A percentile compares a stretch with the other conserved stretches of the same genome.
phyloP scores from a whole-genome alignment of 1,140 invertebrate species.

The Pseudomyrmex concolor region DNA sequence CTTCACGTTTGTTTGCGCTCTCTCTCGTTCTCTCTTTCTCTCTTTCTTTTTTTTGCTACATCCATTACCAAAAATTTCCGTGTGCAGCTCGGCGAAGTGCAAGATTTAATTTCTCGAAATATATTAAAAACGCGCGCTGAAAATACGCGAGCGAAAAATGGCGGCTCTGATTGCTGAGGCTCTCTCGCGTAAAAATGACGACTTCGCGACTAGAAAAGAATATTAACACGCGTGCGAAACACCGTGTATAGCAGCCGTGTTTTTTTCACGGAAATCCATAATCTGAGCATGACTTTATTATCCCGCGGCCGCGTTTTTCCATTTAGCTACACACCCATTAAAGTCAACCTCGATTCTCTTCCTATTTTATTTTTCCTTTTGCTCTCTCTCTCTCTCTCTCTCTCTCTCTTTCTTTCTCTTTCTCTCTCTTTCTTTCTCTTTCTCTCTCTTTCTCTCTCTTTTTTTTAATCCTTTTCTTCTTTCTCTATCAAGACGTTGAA shows the following conservation, averaged over 20 bases:
- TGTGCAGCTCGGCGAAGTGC: not conserved
- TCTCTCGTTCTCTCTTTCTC: no score
- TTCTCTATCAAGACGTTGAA: conserved; percentile 53
- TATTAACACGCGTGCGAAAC: not conserved
- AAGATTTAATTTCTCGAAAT: conserved; percentile 3
- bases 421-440: not conserved
- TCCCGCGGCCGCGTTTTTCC: conserved; percentile 49
- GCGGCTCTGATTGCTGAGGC: conserved; percentile 16
- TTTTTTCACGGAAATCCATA: conserved; percentile 35
- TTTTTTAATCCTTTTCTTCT: not conserved
- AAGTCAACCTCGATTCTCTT: conserved; percentile 38
- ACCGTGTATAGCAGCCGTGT: not conserved
- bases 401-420: conserved; percentile 8
- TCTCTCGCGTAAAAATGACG: no score
- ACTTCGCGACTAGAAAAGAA: no score
- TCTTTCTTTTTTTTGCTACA: not conserved
- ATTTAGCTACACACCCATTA: conserved; percentile 58
- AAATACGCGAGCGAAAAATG: not conserved
- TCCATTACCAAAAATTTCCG: conserved; percentile 13
- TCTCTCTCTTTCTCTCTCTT: conserved; percentile 15
- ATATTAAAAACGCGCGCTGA: not conserved
- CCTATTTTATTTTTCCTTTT: not conserved
- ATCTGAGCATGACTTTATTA: conserved; percentile 21
- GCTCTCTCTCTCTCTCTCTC: not conserved
- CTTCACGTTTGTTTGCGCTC: no score